phyloP scores from a whole-genome alignment of 2,797 vertebrate species.

The Poeciliopsis presidionis region DNA sequence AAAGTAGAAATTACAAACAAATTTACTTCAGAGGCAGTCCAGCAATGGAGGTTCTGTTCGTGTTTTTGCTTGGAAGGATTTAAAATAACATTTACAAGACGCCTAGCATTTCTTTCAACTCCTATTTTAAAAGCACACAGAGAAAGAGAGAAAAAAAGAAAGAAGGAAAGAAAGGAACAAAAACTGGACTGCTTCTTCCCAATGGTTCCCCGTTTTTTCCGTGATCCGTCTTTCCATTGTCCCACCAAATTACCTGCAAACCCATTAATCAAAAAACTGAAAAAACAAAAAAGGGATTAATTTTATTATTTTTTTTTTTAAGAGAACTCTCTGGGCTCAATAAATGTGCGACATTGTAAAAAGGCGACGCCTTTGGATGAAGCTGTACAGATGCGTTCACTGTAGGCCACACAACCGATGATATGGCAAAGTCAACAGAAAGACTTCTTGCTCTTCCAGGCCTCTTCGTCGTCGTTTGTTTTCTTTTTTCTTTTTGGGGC shows the following conservation, averaged over 20 bases:
- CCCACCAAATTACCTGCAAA: slow-evolving; percentile 63
- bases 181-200: slow-evolving; percentile 81
- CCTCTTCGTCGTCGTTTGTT: slow-evolving; percentile 14
- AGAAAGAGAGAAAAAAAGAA: slow-evolving; percentile 22
- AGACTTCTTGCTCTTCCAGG: slow-evolving; percentile 76
- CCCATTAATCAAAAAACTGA: slow-evolving; percentile 48
- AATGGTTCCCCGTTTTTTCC: slow-evolving; percentile 68
- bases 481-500: slow-evolving; percentile 59
- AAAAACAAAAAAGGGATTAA: slow-evolving; percentile 46
- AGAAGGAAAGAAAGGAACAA: slow-evolving; percentile 32
- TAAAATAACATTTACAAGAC: slow-evolving; percentile 99
- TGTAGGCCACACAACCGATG: slow-evolving; percentile 85
- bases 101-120: slow-evolving; percentile 91
- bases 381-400: slow-evolving; percentile 65
- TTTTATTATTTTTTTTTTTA: slow-evolving; percentile 8
- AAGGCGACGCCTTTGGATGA: slow-evolving; percentile 88
- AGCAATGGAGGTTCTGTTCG: slow-evolving; percentile 79
- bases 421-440: slow-evolving; percentile 94
- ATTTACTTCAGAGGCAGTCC: slow-evolving; percentile 84
- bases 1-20: slow-evolving; percentile 71
- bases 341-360: slow-evolving; percentile 86
- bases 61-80: slow-evolving; percentile 86
- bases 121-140: slow-evolving; percentile 90
- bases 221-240: slow-evolving; percentile 79
- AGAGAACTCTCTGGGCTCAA: slow-evolving; percentile 75